These are phyloP conservation scores for Hermatobates lingyangjiaoensis DNA, from an alignment of 1,140 invertebrate genomes.

Conservation along the genomic window DNA sequence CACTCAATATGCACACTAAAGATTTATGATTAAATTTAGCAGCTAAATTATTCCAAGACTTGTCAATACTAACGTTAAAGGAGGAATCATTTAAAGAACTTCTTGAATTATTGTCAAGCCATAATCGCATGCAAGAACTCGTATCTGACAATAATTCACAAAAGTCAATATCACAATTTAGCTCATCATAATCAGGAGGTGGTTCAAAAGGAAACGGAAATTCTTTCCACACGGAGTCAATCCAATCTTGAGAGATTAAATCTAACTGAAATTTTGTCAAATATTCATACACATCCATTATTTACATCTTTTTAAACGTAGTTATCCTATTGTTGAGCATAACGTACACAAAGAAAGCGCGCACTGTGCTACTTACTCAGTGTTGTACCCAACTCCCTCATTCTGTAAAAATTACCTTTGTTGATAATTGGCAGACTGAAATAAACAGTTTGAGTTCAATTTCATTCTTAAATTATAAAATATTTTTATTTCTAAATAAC, in stretches of 20 bases:
- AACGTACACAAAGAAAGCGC: too few relatives aligned
- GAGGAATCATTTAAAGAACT: neutral
- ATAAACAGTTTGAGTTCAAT: too few relatives aligned
- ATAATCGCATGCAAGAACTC: constrained; percentile 17
- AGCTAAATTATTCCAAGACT: constrained; percentile 32
- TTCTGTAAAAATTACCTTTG: too few relatives aligned
- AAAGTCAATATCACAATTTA: constrained; percentile 24
- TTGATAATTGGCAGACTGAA: too few relatives aligned
- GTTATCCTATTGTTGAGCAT: too few relatives aligned
- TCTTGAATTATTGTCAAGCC: constrained; percentile 17
- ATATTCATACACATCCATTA: constrained; percentile 23
- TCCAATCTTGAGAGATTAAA: constrained; percentile 26
- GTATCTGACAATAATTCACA: constrained; percentile 22
- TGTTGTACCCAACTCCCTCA: too few relatives aligned
- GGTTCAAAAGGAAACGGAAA: constrained; percentile 28
- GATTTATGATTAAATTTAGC: constrained; percentile 27
- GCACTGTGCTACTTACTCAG: too few relatives aligned
- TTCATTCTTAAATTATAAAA: too few relatives aligned
- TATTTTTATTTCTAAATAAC: too few relatives aligned
- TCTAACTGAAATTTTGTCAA: constrained; percentile 24
- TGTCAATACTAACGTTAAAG: neutral
- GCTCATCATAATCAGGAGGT: constrained; percentile 25
- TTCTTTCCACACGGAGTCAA: constrained; percentile 29
- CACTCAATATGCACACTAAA: constrained; percentile 30
- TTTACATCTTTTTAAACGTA: too few relatives aligned